Percentiles rank a stretch among this genome's conserved stretches.
phyloP scores from a whole-genome alignment of 1,140 invertebrate genomes.

The Apolygus lucorum region DNA sequence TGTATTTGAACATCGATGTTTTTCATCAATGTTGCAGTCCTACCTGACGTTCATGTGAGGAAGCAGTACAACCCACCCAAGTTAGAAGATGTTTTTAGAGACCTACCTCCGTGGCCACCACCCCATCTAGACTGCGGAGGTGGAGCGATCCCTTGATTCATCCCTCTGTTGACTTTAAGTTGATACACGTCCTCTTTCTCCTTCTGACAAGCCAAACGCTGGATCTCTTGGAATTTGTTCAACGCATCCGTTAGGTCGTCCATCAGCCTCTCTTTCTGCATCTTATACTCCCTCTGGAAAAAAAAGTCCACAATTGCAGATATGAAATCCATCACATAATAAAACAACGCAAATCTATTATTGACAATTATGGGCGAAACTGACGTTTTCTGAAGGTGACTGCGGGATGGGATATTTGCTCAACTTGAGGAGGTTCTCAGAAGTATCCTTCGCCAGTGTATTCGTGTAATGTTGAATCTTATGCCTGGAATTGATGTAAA shows the following conservation, averaged over 20 bases:
- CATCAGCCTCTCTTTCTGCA: slow-evolving; percentile 82
- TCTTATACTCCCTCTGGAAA: slow-evolving; percentile 70
- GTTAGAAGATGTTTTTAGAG: neutral
- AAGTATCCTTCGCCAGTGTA: slow-evolving; percentile 90
- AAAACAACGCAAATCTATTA: neutral
- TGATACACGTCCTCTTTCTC: slow-evolving; percentile 69
- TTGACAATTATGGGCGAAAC: slow-evolving; percentile 6
- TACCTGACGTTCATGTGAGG: too few relatives aligned
- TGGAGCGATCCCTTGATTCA: slow-evolving; percentile 26
- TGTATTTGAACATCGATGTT: too few relatives aligned
- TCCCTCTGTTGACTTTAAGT: slow-evolving; percentile 20
- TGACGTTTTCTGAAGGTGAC: slow-evolving; percentile 45
- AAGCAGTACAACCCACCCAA: neutral
- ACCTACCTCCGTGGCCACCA: neutral
- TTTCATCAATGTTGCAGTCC: neutral
- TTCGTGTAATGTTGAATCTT: slow-evolving; percentile 93
- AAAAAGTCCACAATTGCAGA: neutral
- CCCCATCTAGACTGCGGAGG: slow-evolving; percentile 22
- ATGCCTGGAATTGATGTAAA: slow-evolving; percentile 53
- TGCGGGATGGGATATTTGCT: slow-evolving; percentile 46
- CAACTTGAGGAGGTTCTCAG: slow-evolving; percentile 71
- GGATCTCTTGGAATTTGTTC: slow-evolving; percentile 75
- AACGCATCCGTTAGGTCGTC: slow-evolving; percentile 91
- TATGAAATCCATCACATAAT: neutral
- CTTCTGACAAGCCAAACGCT: slow-evolving; percentile 70